phyloP scores from a whole-genome alignment of 2,797 vertebrate species.

The Buphagus erythrorhynchus region DNA sequence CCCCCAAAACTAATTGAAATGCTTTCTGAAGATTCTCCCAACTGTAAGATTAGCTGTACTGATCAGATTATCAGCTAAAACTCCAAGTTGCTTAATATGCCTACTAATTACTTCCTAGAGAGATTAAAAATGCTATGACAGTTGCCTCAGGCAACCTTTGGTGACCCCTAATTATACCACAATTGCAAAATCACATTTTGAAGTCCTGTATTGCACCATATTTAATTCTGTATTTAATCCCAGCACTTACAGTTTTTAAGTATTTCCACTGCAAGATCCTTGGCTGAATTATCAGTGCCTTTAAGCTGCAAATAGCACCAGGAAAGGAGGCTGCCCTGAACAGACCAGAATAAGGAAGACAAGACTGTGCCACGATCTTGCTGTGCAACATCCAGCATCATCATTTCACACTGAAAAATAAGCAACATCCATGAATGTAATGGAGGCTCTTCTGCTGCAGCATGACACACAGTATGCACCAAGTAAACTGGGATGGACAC shows the following conservation, averaged over 20 bases:
- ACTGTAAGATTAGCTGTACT: too few relatives aligned
- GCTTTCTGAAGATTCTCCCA: background rate
- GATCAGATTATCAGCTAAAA: background rate
- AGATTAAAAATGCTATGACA: background rate
- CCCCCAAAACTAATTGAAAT: background rate
- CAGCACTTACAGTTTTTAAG: conserved; percentile 89
- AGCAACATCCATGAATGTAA: background rate
- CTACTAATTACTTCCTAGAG: background rate
- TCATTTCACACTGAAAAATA: conserved; percentile 86
- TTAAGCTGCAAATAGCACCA: conserved; percentile 97
- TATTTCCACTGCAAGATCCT: conserved; percentile 86
- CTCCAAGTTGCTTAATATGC: background rate
- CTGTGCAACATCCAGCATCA: conserved; percentile 83
- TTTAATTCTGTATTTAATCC: background rate
- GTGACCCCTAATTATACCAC: background rate
- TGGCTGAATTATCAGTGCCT: conserved; percentile 72
- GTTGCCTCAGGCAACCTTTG: background rate
- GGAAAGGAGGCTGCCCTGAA: conserved; percentile 93
- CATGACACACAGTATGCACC: background rate
- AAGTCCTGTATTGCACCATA: background rate
- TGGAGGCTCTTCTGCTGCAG: background rate
- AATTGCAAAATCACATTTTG: background rate
- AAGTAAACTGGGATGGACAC: background rate
- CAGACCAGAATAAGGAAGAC: conserved; percentile 94
- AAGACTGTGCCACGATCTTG: conserved; percentile 85